Percentiles rank a stretch among this genome's conserved stretches.
These are phyloP conservation scores for Halyomorpha halys DNA, from an alignment of 1,140 invertebrate species.

Conservation along the genomic window DNA sequence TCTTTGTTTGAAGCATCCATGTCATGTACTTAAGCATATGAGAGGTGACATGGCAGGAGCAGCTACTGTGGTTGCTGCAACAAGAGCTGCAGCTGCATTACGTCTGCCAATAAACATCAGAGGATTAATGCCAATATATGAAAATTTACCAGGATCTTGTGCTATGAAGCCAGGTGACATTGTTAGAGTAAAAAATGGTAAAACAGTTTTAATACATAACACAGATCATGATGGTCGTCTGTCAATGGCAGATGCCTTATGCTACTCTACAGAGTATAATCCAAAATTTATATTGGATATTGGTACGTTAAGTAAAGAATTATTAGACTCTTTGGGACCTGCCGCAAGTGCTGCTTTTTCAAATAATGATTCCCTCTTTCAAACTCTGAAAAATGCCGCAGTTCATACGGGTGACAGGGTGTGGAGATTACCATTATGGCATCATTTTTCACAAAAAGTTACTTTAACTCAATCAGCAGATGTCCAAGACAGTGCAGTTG, in stretches of 20 bases:
- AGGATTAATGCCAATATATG: constrained; percentile 46
- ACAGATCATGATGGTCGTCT: constrained; percentile 56
- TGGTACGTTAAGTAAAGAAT: constrained; percentile 50
- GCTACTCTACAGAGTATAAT: constrained; percentile 48
- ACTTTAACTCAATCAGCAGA: constrained; percentile 35
- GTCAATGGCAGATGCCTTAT: constrained; percentile 51
- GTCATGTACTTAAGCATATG: constrained; percentile 48
- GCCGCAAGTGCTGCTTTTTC: constrained; percentile 47
- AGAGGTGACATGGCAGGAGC: constrained; percentile 58
- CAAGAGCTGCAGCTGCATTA: constrained; percentile 43
- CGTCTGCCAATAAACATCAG: constrained; percentile 47
- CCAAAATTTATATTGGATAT: constrained; percentile 50
- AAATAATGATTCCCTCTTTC: constrained; percentile 43
- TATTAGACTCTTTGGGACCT: constrained; percentile 44
- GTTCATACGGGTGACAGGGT: constrained; percentile 50
- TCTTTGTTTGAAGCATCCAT: constrained; percentile 47
- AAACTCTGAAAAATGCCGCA: constrained; percentile 41
- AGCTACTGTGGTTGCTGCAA: constrained; percentile 46
- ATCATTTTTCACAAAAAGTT: constrained; percentile 43
- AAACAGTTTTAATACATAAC: constrained; percentile 52
- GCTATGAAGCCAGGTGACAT: constrained; percentile 55
- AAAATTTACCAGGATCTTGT: constrained; percentile 50
- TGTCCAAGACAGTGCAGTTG: constrained; percentile 17
- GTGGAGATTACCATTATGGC: constrained; percentile 54
- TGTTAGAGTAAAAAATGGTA: constrained; percentile 51